These are phyloP conservation scores for Hydrotaea diabolus DNA, from an alignment of 2,888 invertebrate species.

Conservation along the genomic window DNA sequence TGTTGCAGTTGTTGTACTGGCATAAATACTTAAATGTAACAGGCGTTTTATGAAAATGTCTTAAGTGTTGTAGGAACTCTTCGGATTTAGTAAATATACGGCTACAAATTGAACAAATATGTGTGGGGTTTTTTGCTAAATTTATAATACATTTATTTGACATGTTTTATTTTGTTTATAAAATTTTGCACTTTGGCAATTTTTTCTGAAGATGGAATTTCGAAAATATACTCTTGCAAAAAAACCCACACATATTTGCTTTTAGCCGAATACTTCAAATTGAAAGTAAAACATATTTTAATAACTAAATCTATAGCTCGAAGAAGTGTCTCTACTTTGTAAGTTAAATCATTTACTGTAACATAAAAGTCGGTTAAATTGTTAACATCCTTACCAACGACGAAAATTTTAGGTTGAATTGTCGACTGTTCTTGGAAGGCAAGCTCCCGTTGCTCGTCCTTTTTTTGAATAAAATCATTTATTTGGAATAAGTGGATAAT, in stretches of 20 bases:
- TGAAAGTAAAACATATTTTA: constrained; percentile 41
- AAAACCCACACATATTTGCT: constrained; percentile 55
- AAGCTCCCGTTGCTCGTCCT: constrained; percentile 31
- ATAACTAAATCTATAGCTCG: constrained; percentile 37
- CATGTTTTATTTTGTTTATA: constrained; percentile 43
- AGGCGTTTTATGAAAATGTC: constrained; percentile 32
- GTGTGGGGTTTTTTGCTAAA: constrained; percentile 30
- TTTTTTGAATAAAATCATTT: constrained; percentile 43
- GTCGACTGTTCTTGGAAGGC: constrained; percentile 34
- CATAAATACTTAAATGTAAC: constrained; percentile 25
- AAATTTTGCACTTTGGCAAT: constrained; percentile 35
- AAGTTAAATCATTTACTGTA: constrained; percentile 3
- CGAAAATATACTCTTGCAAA: constrained; percentile 46
- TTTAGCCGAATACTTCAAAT: constrained; percentile 48
- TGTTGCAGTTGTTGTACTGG: constrained; percentile 15
- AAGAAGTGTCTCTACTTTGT: constrained; percentile 40
- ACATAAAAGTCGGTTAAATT: constrained; percentile 7
- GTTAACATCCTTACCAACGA: background rate
- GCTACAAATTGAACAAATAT: constrained; percentile 52
- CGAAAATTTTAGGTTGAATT: constrained; percentile 23
- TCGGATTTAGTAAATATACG: constrained; percentile 31
- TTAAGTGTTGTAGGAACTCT: constrained; percentile 28
- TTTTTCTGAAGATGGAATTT: constrained; percentile 38
- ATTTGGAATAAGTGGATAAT: constrained; percentile 37
- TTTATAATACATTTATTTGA: constrained; percentile 22